A percentile compares a stretch with the other conserved stretches of the same genome.
These are phyloP conservation scores for Cladorhizidae sp. DNA, from an alignment of 37 sponge, comb jelly and placozoan species.

Conservation along the genomic window DNA sequence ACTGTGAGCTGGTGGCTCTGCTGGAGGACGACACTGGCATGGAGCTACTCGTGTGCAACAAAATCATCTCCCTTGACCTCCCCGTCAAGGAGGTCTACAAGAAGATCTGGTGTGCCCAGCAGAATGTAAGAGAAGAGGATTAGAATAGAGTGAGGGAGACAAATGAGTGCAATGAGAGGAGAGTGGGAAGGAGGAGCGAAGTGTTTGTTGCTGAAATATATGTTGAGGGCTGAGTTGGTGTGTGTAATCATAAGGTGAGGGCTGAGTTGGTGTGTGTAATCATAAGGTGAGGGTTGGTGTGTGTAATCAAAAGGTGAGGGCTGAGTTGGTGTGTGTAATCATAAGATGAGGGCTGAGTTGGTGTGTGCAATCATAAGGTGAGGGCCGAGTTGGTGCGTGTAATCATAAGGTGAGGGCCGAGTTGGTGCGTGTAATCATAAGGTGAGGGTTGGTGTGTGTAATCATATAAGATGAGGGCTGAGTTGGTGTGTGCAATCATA, in stretches of 20 bases:
- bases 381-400: too few species aligned
- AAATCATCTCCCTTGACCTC: slow-evolving; percentile 91
- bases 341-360: not conserved
- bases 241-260: too few species aligned
- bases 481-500: too few species aligned
- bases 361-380: too few species aligned
- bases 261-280: too few species aligned
- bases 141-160: not conserved
- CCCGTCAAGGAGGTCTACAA: slow-evolving; percentile 96
- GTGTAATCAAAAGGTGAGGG: too few species aligned
- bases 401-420: too few species aligned
- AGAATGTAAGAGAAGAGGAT: slow-evolving; percentile 28
- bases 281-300: too few species aligned
- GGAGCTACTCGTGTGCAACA: slow-evolving; percentile 92
- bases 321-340: not conserved
- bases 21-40: slow-evolving; percentile 95
- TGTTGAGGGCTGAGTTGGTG: not conserved
- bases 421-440: too few species aligned
- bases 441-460: too few species aligned
- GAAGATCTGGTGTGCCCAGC: slow-evolving; percentile 88
- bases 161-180: not conserved
- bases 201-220: not conserved
- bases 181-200: not conserved
- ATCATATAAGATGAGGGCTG: too few species aligned
- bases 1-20: slow-evolving; percentile 93